These are phyloP conservation scores for Montipora cactus DNA, from an alignment of 64 coral and sea anemone genomes.

Conservation along the genomic window DNA sequence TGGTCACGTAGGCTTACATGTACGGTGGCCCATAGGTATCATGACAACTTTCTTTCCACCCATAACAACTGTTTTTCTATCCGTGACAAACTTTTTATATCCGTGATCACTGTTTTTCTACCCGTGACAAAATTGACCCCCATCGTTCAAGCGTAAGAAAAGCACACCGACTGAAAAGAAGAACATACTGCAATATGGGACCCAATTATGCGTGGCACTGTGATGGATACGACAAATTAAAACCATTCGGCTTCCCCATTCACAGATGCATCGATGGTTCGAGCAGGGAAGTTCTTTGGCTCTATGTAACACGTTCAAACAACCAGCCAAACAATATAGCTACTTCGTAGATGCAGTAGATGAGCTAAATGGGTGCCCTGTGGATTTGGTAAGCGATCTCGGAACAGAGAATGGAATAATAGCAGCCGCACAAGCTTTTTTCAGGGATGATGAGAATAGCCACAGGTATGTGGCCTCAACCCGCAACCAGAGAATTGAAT, in stretches of 20 bases:
- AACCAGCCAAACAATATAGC: not conserved
- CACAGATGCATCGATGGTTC: not conserved
- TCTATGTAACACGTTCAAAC: not conserved
- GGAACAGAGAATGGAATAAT: not conserved
- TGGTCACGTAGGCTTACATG: conserved; percentile 67
- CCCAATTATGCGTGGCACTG: not conserved
- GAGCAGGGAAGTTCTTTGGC: not conserved
- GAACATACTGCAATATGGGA: not conserved
- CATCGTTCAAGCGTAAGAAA: not conserved
- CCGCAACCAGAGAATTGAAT: conserved; percentile 32
- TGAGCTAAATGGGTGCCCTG: not conserved
- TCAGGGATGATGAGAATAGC: not conserved
- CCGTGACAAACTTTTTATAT: too few species aligned
- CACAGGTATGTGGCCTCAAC: not conserved
- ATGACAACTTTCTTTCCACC: too few species aligned
- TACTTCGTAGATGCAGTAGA: not conserved
- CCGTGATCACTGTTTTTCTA: too few species aligned
- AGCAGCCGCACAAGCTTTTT: not conserved
- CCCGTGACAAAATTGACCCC: not conserved
- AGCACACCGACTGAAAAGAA: not conserved
- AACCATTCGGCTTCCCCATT: not conserved
- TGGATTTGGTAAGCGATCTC: not conserved
- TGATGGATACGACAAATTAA: not conserved
- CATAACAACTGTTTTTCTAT: too few species aligned
- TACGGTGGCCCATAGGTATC: too few species aligned